Evolutionary conservation across 2,888 invertebrate species (phyloP).

Genomic region (Julus scanicus): DNA sequence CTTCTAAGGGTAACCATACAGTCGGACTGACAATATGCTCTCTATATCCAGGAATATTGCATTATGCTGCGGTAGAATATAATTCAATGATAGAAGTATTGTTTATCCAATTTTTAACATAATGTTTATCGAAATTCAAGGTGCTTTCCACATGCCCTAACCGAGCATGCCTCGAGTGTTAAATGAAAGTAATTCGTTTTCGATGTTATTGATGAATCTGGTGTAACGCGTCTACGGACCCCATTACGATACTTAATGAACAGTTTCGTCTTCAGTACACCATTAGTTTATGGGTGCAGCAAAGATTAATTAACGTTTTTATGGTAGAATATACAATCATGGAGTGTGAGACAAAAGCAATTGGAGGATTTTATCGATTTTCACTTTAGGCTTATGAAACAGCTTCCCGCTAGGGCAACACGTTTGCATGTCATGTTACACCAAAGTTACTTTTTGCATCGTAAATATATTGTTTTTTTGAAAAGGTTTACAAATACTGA

Average conservation of each 20-base stretch:
- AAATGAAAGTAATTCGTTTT: slow-evolving; percentile 14
- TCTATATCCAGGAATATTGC: not conserved
- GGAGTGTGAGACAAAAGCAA: slow-evolving; percentile 36
- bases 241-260: slow-evolving; percentile 29
- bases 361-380: slow-evolving; percentile 38
- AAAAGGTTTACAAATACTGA: not conserved
- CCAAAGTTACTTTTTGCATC: not conserved
- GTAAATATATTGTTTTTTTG: not conserved
- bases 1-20: not conserved
- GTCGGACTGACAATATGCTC: not conserved
- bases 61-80: not conserved
- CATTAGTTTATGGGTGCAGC: slow-evolving; percentile 40
- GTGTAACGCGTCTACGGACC: not conserved
- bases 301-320: slow-evolving; percentile 45
- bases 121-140: not conserved
- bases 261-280: slow-evolving; percentile 12
- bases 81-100: too few relatives aligned
- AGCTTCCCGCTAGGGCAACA: slow-evolving; percentile 23
- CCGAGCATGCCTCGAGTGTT: not conserved
- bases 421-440: not conserved
- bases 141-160: not conserved
- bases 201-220: not conserved
- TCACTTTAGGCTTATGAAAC: slow-evolving; percentile 8
- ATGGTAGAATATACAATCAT: slow-evolving; percentile 45
- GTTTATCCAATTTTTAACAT: not conserved